phyloP scores from a whole-genome alignment of 2,888 invertebrate genomes.

The Hyposoter didymator region DNA sequence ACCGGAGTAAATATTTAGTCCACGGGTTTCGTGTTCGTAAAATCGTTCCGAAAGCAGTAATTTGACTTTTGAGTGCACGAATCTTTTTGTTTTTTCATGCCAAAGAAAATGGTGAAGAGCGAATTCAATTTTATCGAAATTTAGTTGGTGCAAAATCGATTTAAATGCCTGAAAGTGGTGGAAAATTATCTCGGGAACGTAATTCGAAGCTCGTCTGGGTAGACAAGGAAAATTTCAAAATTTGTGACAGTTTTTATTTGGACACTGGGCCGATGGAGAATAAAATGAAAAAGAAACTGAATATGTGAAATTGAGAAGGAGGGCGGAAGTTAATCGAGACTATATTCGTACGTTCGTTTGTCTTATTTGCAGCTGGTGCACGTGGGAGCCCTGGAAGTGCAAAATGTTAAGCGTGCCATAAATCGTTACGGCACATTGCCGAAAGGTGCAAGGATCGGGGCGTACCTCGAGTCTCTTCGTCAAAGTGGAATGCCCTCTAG shows the following conservation, averaged over 20 bases:
- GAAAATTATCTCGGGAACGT: too few species aligned
- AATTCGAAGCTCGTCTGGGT: too few species aligned
- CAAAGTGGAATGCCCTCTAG: constrained; percentile 89
- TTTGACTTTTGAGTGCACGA: too few species aligned
- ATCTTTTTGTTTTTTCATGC: too few species aligned
- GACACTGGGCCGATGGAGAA: not conserved
- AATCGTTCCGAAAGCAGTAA: too few species aligned
- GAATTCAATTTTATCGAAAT: too few species aligned
- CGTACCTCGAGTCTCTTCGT: constrained; percentile 96
- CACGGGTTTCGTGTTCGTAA: too few species aligned
- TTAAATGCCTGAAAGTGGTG: too few species aligned
- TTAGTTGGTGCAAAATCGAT: too few species aligned
- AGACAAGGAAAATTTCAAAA: not conserved
- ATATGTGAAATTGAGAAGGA: not conserved
- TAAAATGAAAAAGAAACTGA: constrained; percentile 14
- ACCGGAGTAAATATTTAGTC: too few species aligned
- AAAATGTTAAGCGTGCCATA: constrained; percentile 97
- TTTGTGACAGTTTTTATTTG: not conserved
- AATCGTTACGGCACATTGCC: constrained; percentile 98
- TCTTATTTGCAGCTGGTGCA: constrained; percentile 86
- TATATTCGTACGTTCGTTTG: constrained; percentile 33
- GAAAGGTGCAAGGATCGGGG: constrained; percentile 98
- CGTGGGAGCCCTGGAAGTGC: constrained; percentile 97
- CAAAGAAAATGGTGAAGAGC: too few species aligned
- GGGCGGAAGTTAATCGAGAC: constrained; percentile 4